Evolutionary conservation across 2,113 vertebrate species (phyloP), one percentile per base, ranked within the genome.

Genomic region (Gadus chalcogrammus): DNA sequence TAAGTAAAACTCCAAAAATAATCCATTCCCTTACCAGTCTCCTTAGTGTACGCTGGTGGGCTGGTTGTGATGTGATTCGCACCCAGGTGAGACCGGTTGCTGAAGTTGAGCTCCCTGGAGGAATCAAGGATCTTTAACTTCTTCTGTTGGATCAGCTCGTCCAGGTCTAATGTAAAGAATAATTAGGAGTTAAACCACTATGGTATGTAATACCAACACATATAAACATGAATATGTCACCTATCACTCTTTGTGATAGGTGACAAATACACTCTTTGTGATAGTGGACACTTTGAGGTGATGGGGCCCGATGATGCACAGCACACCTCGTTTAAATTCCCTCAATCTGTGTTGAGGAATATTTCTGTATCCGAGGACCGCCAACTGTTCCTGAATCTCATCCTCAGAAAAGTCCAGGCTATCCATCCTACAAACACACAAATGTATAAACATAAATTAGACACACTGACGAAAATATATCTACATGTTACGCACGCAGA

Each of bases 241-340:
- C 6, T 7, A 35, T 35, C 31, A 35, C 31, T 35, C 31, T 24
- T 24, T 24, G 24, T 24, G 24, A 24, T 24, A 24, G 24, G 24
- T 35, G 31, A 35, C 28, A 31, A 3, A 31, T 4, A 31, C 31
- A 35, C 31, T 35, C 31, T 24, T 24, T 24, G 24, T 24, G 24
- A 24, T 24, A 24, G 24, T 1, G 3, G 31, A 35, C 31, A 35
- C 31, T 35, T 35, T 4, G 6, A 35, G 4, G 31, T 7, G 31
- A 35, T 3, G 31, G 31, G 4, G 31, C 4, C 31, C 0, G 31
- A 35, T 35, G 31, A 35, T 35, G 31, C 42, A 48, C 22, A 92
- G 31, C 42, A 48, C 22, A 92, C 92, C 92, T 89, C 61, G 78
- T 66, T 92, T 93, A 67, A 93, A 91, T 73, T 91, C 85, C 2